These are phyloP conservation scores for Stenurella melanura DNA, from an alignment of 2,888 invertebrate species.

Conservation along the genomic window DNA sequence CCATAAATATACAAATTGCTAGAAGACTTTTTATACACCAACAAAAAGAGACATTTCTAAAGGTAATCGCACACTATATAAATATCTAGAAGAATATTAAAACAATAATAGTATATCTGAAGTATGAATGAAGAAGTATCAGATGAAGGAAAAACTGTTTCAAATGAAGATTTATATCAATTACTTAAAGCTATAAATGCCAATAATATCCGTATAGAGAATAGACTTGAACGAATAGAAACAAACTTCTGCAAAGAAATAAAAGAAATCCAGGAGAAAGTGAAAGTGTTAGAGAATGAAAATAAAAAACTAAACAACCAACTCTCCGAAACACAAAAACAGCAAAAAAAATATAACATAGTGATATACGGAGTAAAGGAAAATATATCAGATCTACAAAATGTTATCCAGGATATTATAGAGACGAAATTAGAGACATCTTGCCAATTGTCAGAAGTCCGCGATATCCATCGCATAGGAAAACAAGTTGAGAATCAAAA, in stretches of 20 bases:
- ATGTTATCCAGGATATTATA: not conserved
- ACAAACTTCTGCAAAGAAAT: not conserved
- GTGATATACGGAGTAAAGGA: not conserved
- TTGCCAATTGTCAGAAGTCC: not conserved
- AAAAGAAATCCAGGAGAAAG: not conserved
- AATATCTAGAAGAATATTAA: not conserved
- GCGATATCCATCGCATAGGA: slow-evolving; percentile 12
- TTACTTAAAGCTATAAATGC: slow-evolving; percentile 1
- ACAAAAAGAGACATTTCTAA: not conserved
- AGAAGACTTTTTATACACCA: not conserved
- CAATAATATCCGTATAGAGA: too few species aligned
- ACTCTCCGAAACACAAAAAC: slow-evolving; percentile 3
- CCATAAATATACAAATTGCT: not conserved
- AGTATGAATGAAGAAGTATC: too few species aligned
- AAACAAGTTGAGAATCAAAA: not conserved
- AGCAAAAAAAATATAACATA: not conserved
- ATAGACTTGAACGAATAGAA: slow-evolving; percentile 6
- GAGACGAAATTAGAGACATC: not conserved
- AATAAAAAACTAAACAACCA: not conserved
- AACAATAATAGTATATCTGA: not conserved
- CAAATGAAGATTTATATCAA: not conserved
- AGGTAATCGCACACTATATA: too few species aligned
- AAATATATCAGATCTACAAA: not conserved
- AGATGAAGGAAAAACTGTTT: not conserved
- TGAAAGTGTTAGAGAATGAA: not conserved